A percentile compares a stretch with the other conserved stretches of the same genome.
These are phyloP conservation scores for Micropoecilia bifurca DNA, from an alignment of 2,797 vertebrate genomes.

Conservation along the genomic window DNA sequence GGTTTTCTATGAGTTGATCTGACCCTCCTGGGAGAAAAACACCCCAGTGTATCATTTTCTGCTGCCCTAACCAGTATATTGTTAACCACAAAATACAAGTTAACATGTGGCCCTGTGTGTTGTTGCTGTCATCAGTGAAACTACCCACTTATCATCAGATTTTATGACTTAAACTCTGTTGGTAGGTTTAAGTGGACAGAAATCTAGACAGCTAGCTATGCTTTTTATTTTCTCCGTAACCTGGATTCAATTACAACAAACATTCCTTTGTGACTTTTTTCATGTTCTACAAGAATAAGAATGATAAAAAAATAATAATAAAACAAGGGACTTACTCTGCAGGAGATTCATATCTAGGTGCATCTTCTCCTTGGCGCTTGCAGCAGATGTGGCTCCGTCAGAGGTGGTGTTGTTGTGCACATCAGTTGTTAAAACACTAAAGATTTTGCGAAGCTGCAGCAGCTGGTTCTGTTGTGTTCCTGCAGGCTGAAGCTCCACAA, in stretches of 20 bases:
- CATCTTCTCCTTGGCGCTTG: conserved; percentile 36
- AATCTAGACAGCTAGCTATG: not conserved
- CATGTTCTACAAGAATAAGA: not conserved
- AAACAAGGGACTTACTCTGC: conserved; percentile 72
- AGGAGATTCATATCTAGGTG: conserved; percentile 58
- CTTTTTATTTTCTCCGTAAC: not conserved
- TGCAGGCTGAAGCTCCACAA: conserved; percentile 39
- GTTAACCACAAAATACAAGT: not conserved
- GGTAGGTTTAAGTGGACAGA: not conserved
- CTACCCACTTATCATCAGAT: not conserved
- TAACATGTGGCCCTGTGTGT: not conserved
- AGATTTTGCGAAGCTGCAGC: conserved; percentile 41
- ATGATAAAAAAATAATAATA: no score
- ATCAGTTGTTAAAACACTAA: conserved; percentile 23
- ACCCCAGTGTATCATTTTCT: not conserved
- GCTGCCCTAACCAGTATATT: not conserved
- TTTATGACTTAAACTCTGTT: not conserved
- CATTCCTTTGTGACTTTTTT: not conserved
- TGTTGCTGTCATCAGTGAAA: not conserved
- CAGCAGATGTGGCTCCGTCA: conserved; percentile 27
- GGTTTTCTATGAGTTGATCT: not conserved
- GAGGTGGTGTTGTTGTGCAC: conserved; percentile 3
- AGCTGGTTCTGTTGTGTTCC: conserved; percentile 30
- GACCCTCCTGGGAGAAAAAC: not conserved
- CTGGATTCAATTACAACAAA: not conserved